Conservation (phyloP, 2,797 vertebrate genomes). For the Myotis findleyi region DNA sequence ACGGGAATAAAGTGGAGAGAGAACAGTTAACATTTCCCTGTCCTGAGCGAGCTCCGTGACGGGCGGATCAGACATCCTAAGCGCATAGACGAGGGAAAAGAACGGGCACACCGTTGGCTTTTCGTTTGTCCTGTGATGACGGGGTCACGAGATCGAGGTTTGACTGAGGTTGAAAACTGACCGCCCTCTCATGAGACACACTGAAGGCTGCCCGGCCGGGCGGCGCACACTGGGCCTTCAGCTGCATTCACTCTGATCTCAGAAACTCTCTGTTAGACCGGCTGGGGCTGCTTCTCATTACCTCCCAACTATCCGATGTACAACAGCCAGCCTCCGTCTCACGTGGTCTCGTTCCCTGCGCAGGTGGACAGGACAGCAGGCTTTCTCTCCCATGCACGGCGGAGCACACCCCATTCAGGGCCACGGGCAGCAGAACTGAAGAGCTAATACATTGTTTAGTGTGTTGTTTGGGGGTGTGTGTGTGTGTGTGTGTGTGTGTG, state of each 20-base stretch:
- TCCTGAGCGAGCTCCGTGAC: background rate
- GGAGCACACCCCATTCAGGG: background rate
- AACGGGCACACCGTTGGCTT: background rate
- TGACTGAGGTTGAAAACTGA: background rate
- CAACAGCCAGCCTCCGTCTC: background rate
- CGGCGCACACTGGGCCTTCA: background rate
- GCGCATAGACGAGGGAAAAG: background rate
- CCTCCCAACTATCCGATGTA: background rate
- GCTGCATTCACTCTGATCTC: background rate
- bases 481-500: no score
- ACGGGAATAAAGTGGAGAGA: background rate
- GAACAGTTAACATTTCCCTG: background rate
- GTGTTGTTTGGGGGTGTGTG: background rate
- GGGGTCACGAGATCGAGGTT: background rate
- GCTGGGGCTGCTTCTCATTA: background rate
- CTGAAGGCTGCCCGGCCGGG: background rate
- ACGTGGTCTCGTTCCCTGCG: background rate
- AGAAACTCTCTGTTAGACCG: background rate
- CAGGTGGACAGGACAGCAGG: background rate
- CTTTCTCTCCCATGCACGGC: background rate
- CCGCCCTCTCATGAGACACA: background rate
- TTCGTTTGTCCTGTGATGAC: background rate
- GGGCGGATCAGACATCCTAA: background rate
- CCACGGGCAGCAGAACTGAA: background rate
- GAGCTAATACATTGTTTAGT: background rate